phyloP scores from a whole-genome alignment of 2,888 invertebrate species.

The Archips xylosteana region DNA sequence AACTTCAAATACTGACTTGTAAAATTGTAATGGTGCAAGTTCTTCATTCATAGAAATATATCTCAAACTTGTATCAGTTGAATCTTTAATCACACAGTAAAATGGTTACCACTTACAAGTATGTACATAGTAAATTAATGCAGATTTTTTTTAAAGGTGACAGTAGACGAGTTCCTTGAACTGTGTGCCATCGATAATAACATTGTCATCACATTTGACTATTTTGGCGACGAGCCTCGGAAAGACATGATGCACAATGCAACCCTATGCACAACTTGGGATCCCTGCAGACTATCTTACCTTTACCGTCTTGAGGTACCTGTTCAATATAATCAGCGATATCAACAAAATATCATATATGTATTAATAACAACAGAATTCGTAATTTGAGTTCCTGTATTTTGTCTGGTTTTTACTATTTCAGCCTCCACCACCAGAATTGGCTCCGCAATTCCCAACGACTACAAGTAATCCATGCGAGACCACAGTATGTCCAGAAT shows the following conservation, averaged over 20 bases:
- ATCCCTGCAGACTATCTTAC: conserved; percentile 76
- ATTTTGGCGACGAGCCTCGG: conserved; percentile 79
- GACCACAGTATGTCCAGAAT: conserved; percentile 73
- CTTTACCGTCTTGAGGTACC: conserved; percentile 77
- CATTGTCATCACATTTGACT: conserved; percentile 77
- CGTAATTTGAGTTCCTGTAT: neutral
- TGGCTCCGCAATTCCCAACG: conserved; percentile 72
- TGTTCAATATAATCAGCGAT: too few species aligned
- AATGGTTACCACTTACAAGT: neutral
- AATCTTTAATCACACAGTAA: too few species aligned
- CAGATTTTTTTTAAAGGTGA: conserved; percentile 59
- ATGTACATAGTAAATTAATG: neutral
- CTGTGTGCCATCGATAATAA: conserved; percentile 78
- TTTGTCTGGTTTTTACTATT: conserved; percentile 26
- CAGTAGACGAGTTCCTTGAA: conserved; percentile 66
- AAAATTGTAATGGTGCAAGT: too few species aligned
- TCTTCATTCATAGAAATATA: too few species aligned
- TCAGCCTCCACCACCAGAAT: conserved; percentile 74
- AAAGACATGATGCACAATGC: conserved; percentile 80
- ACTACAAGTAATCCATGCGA: conserved; percentile 75
- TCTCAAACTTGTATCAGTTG: too few species aligned
- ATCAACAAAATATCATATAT: too few species aligned
- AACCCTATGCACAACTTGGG: conserved; percentile 76
- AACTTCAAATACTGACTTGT: too few species aligned
- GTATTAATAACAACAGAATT: neutral